Evolutionary conservation across 2,113 vertebrate species (phyloP).

Genomic region (Grus americana): DNA sequence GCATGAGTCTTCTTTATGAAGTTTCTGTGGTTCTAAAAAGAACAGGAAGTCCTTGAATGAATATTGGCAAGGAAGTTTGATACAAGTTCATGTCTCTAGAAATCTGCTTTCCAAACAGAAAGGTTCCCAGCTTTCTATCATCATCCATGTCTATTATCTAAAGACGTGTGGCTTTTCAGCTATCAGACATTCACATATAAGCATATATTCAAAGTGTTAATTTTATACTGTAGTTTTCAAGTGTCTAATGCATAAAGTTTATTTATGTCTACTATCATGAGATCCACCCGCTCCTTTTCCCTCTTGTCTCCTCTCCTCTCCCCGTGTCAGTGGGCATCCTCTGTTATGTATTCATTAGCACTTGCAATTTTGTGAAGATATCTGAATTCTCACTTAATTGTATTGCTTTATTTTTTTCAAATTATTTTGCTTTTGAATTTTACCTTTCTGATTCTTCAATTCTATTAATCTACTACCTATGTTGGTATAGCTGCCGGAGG

Average conservation of each 20-base stretch:
- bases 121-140: not conserved
- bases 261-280: not conserved
- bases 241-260: not conserved
- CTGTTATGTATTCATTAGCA: not conserved
- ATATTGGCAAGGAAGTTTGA: not conserved
- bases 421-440: not conserved
- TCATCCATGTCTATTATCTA: not conserved
- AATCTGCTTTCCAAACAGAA: not conserved
- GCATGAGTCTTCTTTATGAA: not conserved
- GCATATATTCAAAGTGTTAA: not conserved
- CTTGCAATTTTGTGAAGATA: not conserved
- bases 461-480: not conserved
- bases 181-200: not conserved
- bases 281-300: not conserved
- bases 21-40: not conserved
- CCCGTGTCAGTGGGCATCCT: not conserved
- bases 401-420: not conserved
- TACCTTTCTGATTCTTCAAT: not conserved
- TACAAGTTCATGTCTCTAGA: not conserved
- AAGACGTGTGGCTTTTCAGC: not conserved
- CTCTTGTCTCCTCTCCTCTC: no score
- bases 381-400: not conserved
- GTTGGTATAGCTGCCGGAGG: not conserved
- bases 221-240: not conserved
- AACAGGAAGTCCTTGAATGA: not conserved